Base-by-base conservation (phyloP, 2,797 vertebrate species). In the Coreius guichenoti region DNA sequence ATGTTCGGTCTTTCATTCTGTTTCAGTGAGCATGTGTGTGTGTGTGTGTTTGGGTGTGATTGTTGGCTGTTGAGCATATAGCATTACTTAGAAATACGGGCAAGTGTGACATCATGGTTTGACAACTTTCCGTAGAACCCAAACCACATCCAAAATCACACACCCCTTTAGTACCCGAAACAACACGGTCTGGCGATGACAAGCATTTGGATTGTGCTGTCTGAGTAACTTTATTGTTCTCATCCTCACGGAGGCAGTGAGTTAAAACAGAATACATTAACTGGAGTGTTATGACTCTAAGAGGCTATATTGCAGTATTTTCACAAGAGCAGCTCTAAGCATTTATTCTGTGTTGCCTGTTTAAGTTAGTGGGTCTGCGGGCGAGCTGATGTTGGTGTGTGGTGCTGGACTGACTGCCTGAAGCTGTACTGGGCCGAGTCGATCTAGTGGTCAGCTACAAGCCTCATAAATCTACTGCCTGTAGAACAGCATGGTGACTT, bases 401-500 rank as follows among this genome's bases (percentile, higher is more conserved):
- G 72, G 72, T 74, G 56, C 61, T 87, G 65, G 56, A 82, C 49
- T 81, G 68, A 83, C 74, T 74, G 49, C 87, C 85, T 89, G 23
- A 49, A 39, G 45, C 45, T 67, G 23, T 63, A 61, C 83, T 87
- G 56, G 49, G 80, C 80, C 88, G 70, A 83, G 84, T 82, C 84
- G 85, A 83, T 86, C 54, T 43, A 90, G 84, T 88, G 87, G 89
- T 91, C 87, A 90, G 81, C 83, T 80, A 79, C 86, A 90, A 87
- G 82, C 72, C 58, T 67, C 79, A 86, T 90, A 87, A 90, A 90
- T 90, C 90, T 90, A 73, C 61, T 82, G 61, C 69, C 81, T 85
- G 87, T 80, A 86, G 86, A 91, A 89, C 88, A 89, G 61, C 87
- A 78, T 79, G 58, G 61, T 90, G 87, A 90, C 87, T 91, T 92